Evolutionary conservation across 2,113 vertebrate genomes (phyloP).

Genomic region (Ochotona princeps): DNA sequence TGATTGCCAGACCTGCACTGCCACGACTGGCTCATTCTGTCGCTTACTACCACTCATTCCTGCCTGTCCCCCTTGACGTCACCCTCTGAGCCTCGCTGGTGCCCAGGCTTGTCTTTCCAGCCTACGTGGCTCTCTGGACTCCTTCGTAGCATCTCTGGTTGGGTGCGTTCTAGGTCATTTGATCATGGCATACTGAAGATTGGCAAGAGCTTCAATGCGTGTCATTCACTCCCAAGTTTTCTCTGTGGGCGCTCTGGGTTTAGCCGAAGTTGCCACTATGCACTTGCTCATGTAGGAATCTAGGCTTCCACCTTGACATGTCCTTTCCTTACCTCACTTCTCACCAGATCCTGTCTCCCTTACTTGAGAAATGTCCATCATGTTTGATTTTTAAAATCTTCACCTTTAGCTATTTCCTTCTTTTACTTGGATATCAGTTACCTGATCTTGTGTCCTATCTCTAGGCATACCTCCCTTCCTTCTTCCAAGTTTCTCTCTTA

Average conservation of each 20-base stretch:
- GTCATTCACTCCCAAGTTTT: neutral
- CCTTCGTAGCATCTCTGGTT: neutral
- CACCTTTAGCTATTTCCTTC: neutral
- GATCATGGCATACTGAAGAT: neutral
- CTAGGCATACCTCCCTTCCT: neutral
- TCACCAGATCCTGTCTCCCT: neutral
- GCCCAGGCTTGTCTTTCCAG: neutral
- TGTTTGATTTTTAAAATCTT: neutral
- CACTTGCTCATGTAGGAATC: neutral
- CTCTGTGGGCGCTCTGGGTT: neutral
- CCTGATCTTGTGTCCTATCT: neutral
- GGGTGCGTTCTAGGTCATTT: neutral
- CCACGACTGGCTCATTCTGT: neutral
- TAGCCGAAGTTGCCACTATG: neutral
- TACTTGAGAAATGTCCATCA: neutral
- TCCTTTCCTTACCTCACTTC: neutral
- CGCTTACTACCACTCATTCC: neutral
- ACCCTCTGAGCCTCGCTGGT: neutral
- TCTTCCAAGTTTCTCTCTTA: neutral
- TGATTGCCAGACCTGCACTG: conserved; percentile 6
- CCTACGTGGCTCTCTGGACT: neutral
- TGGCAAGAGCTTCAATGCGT: neutral
- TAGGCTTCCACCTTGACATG: neutral
- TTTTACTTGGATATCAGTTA: neutral
- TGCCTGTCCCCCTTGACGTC: neutral